Conservation (phyloP, 2,888 invertebrate species). For the Drosophila picticornis region DNA sequence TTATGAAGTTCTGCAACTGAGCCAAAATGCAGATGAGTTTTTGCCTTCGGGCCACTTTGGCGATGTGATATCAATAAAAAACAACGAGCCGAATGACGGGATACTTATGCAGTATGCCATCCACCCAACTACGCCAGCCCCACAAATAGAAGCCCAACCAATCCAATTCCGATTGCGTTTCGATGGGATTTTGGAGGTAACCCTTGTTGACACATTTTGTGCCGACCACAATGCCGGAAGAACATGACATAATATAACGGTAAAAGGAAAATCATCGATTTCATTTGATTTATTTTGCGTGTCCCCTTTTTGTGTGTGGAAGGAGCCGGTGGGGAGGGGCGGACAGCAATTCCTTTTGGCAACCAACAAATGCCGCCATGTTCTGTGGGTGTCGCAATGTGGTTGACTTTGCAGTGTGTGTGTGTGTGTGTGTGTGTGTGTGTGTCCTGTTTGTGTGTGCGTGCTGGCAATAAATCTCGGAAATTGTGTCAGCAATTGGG, state of each 20-base stretch:
- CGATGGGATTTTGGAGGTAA: conserved; percentile 35
- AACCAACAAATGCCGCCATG: conserved; percentile 55
- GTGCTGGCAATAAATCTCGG: conserved; percentile 73
- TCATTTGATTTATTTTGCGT: conserved; percentile 75
- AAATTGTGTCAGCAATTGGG: conserved; percentile 80
- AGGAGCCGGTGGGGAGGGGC: background rate
- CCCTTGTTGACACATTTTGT: conserved; percentile 51
- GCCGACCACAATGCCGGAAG: conserved; percentile 50
- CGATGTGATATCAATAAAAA: conserved; percentile 30
- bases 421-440: conserved; percentile 16
- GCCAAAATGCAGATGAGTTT: conserved; percentile 61
- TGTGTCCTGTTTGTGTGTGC: conserved; percentile 34
- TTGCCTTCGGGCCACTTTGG: conserved; percentile 16
- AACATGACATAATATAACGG: conserved; percentile 79
- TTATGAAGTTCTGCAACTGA: conserved; percentile 61
- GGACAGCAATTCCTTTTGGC: conserved; percentile 42
- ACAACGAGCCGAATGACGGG: conserved; percentile 11
- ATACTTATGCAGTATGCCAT: conserved; percentile 17
- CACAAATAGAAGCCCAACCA: conserved; percentile 6
- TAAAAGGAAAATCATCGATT: conserved; percentile 81
- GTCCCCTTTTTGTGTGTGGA: conserved; percentile 11
- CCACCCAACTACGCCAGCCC: no score
- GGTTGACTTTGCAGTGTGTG: conserved; percentile 4
- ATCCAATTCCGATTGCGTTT: conserved; percentile 14
- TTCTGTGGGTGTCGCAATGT: conserved; percentile 41